A percentile compares a stretch with the other conserved stretches of the same genome.
phyloP scores from a whole-genome alignment of 2,888 invertebrate species.

The Nomada ferruginata region DNA sequence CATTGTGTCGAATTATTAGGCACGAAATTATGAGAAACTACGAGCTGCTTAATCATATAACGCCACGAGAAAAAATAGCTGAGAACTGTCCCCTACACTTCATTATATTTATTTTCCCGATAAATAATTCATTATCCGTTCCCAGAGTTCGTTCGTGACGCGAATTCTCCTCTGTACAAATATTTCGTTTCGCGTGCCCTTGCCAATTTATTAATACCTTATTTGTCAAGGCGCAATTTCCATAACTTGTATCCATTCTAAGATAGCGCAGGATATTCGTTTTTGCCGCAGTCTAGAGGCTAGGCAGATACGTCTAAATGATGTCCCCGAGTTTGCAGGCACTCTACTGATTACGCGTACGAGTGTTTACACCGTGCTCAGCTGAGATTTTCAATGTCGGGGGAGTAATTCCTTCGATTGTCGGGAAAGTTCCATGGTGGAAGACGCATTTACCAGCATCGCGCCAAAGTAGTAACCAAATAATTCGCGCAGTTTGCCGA shows the following conservation, averaged over 20 bases:
- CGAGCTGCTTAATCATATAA: no score
- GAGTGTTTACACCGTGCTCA: constrained; percentile 39
- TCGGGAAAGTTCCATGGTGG: not conserved
- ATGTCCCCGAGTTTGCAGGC: constrained; percentile 24
- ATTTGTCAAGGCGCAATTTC: not conserved
- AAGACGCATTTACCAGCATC: not conserved
- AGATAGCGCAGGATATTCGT: constrained; percentile 29
- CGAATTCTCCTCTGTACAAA: not conserved
- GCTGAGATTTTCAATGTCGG: constrained; percentile 45
- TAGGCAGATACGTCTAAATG: constrained; percentile 18
- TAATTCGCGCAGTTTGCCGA: constrained; percentile 4
- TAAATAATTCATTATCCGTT: not conserved
- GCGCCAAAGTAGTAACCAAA: constrained; percentile 8
- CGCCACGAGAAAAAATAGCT: no score
- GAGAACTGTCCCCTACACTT: not conserved
- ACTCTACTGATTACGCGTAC: constrained; percentile 47
- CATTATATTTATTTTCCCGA: not conserved
- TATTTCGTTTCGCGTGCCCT: not conserved
- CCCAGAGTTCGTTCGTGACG: not conserved
- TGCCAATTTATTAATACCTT: not conserved
- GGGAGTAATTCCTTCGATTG: constrained; percentile 31
- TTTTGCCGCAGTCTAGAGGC: constrained; percentile 1
- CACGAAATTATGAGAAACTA: no score
- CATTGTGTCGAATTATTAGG: no score
- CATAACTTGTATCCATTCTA: not conserved